Evolutionary conservation across 2,113 vertebrate species (phyloP).

Genomic region (Hydrochoerus hydrochaeris): DNA sequence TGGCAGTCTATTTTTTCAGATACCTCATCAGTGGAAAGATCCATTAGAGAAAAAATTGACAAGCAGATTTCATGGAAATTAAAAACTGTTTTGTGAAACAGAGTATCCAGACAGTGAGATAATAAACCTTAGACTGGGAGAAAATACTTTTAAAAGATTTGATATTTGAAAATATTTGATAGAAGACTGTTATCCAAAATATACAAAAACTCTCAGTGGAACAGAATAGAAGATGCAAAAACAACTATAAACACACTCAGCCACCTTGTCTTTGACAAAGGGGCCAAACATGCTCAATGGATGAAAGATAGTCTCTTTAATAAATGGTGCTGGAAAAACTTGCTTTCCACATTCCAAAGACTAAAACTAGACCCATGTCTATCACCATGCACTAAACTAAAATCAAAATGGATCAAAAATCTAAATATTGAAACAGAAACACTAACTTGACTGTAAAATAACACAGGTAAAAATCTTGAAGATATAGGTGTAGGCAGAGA

Average conservation of each 20-base stretch:
- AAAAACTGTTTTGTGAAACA: background rate
- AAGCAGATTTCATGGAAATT: background rate
- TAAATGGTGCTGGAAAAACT: too few relatives aligned
- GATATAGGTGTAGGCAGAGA: background rate
- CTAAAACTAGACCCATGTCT: too few relatives aligned
- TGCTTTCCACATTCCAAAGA: too few relatives aligned
- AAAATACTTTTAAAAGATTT: background rate
- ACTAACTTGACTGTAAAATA: too few relatives aligned
- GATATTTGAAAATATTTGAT: too few relatives aligned
- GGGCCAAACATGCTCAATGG: background rate
- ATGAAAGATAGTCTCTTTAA: background rate
- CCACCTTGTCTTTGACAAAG: background rate
- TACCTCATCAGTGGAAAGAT: background rate
- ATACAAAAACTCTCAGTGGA: background rate
- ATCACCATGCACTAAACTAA: too few relatives aligned
- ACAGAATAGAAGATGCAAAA: background rate
- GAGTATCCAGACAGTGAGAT: background rate
- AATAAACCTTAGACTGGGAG: background rate
- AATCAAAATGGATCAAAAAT: too few relatives aligned
- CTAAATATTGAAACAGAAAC: too few relatives aligned
- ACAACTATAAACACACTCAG: background rate
- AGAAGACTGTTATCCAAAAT: background rate
- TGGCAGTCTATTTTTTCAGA: background rate
- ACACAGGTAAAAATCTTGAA: background rate
- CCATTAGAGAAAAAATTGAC: background rate